Percentiles rank a stretch among this genome's conserved stretches.
Conservation (phyloP, 1,140 invertebrate species). For the Popillia japonica region DNA sequence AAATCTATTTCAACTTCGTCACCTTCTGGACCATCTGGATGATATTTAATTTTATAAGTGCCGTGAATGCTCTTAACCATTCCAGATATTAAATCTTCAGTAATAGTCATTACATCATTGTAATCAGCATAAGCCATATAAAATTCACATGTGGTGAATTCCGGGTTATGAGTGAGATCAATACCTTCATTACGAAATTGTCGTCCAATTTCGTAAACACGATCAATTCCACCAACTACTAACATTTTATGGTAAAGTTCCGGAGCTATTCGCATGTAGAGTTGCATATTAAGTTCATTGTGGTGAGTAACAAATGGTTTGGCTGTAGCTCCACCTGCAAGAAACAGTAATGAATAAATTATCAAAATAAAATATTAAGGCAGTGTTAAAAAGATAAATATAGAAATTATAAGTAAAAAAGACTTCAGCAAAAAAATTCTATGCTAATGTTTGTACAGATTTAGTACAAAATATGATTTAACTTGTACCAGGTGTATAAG, state of each 20-base stretch:
- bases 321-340: constrained; percentile 93
- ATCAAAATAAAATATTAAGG: too few species aligned
- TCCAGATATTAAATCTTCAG: constrained; percentile 91
- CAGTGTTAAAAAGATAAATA: too few species aligned
- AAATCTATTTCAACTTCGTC: constrained; percentile 92
- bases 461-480: too few species aligned
- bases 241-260: constrained; percentile 98
- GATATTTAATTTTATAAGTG: constrained; percentile 86
- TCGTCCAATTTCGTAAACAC: constrained; percentile 97
- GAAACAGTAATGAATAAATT: not conserved
- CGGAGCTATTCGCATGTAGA: constrained; percentile 97
- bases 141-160: constrained; percentile 99
- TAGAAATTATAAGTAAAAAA: too few species aligned
- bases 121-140: constrained; percentile 99
- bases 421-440: not conserved
- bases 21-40: constrained; percentile 89
- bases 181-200: constrained; percentile 99
- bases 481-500: too few species aligned
- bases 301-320: constrained; percentile 99
- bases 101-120: constrained; percentile 92
- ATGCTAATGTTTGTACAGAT: too few species aligned
- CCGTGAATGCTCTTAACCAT: constrained; percentile 79
- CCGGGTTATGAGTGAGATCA: constrained; percentile 98
- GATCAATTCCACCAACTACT: constrained; percentile 95
- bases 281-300: constrained; percentile 97